Evolutionary conservation across 1,140 invertebrate species (phyloP), one percentile per base, ranked within the genome.

Genomic region (Ladona fulva): DNA sequence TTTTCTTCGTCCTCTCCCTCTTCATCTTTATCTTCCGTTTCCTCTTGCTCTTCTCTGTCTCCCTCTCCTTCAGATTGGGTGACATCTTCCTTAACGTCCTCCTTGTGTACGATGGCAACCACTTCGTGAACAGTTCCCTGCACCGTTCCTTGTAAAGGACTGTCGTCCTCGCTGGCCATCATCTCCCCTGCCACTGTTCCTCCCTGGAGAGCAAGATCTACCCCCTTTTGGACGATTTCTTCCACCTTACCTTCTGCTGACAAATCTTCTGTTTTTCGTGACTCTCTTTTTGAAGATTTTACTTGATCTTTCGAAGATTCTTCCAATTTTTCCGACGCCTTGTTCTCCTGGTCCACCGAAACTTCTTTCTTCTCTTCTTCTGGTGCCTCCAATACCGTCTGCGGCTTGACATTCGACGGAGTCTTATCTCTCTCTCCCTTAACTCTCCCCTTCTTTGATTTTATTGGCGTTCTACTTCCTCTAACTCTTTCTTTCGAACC

Each of bases 21-120:
- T 25, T 84, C 85, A 81, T 81, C 85, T 24, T 84, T 84, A 77
- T 84, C 84, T 82, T 84, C 83, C 77, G 80, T 84, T 25, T 83
- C 84, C 80, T 84, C 83, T 42, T 83, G 81, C 80, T 86, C 84
- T 84, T 85, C 29, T 75, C 37, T 79, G 29, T 24, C 24, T 1
- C 25, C 77, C 22, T 16, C 14, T 16, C 29, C 66, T 44, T 42
- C 24, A 0, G 19, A 77, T 74, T 80, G 25, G 42, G 24, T 74
- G 12, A 37, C 75, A 78, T 77, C 75, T 16, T 79, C 52, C 75
- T 76, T 74, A 22, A 42, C 12, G 37, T 66, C 76, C 29, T 78
- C 77, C 77, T 80, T 82, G 81, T 22, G 80, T 11, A 81, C 80
- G 8, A 81, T 74, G 1, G 81, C 73, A 3, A 66, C 52, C 3